Evolutionary conservation across 2,113 vertebrate genomes (phyloP), one percentile per base, ranked within the genome.

Genomic region (Miniopterus natalensis): DNA sequence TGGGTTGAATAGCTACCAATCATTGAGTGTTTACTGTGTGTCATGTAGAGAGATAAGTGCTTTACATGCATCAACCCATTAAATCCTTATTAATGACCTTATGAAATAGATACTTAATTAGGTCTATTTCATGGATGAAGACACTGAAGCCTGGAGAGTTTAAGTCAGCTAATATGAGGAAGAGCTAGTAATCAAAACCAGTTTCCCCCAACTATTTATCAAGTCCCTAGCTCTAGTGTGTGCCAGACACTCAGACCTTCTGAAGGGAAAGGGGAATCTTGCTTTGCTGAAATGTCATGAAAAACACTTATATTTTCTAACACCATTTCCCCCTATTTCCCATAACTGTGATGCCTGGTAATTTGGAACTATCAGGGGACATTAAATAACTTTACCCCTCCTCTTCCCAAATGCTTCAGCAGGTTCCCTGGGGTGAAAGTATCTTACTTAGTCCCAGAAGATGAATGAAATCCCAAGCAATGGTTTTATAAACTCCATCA

Each of bases 91-190:
- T 68, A 84, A 84, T 78, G 78, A 79, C 66, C 63, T 91, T 78
- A 42, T 78, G 66, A 88, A 91, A 55, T 81, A 93, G 87, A 93
- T 14, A 51, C 25, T 68, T 68, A 86, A 61, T 95, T 84, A 47
- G 40, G 47, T 40, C 31, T 14, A 65, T 71, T 87, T 77, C 84
- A 84, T 25, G 75, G 45, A 66, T 75, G 86, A 81, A 51, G 61
- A 84, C 66, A 84, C 40, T 47, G 51, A 90, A 20, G 61, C 59
- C 51, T 49, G 14, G n/a, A 86, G 80, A 83, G 15, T 66, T 92
- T 88, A 90, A 57, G 18, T 77, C 59, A 84, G 25, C 4, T 51
- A 75, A 29, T 73, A 36, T 84, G 18, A 91, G 42, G 59, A 92
- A 96, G 10, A 57, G 8, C n/a, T 6, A 88, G 8, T 84, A 84